Evolutionary conservation across 2,888 invertebrate genomes (phyloP), one percentile per base, ranked within the genome.

Genomic region (Nomada fucata): DNA sequence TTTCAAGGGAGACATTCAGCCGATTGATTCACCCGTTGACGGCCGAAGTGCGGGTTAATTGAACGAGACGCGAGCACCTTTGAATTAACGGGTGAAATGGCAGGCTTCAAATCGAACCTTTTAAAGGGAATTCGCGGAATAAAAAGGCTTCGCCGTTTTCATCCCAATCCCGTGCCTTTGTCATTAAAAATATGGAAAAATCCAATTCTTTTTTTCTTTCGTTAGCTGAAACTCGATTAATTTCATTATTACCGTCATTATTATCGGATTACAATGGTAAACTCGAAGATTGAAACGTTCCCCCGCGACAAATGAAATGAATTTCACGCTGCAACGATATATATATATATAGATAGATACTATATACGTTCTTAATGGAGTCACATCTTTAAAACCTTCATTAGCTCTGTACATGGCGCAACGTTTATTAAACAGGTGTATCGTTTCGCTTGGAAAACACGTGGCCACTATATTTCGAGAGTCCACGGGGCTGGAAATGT

Each of bases 31-130:
- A 44, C 13, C 64, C 59, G 55, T 42, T 59, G 64, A 50, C 53
- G 23, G 44, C 42, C 29, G 26, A 77, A 67, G 71, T 67, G 57
- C 67, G 60, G 26, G 47, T 81, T 81, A 81, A 81, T 81, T 80
- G 74, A 67, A 74, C 79, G 67, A 29, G 57, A 36, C n/a, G 36
- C 15, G 71, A 50, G 71, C 20, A 67, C 13, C 60, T 60, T 61
- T 26, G 61, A 67, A 65, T 55, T 67, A 71, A 65, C 65, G 42
- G 36, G 15, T 5, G 23, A 64, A 64, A 64, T 29, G 20, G 64
- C 29, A 44, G 15, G 73, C n/a, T 52, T 55, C 26, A 44, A 29
- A 44, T 50, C 36, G 61, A 67, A 42, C 18, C 42, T 13, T 61
- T 71, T 52, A 65, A 55, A 65, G 20, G 15, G 20, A 53, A 13